phyloP scores from a whole-genome alignment of 1,140 invertebrate species.

The Hormaphis cornu region DNA sequence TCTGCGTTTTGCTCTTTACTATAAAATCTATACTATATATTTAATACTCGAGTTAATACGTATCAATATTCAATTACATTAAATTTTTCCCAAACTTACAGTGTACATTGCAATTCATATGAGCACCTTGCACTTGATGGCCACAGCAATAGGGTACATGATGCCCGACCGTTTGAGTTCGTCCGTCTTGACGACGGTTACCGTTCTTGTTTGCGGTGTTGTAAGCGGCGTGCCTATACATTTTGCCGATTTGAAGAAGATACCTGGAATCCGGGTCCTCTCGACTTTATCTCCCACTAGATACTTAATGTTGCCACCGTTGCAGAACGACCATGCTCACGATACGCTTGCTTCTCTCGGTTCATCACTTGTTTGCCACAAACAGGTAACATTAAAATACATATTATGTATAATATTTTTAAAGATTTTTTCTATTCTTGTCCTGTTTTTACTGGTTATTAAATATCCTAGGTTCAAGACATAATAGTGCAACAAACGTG shows the following conservation, averaged over 20 bases:
- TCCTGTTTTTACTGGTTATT: neutral
- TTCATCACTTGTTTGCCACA: conserved; percentile 50
- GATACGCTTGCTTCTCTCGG: conserved; percentile 52
- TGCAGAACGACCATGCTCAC: conserved; percentile 55
- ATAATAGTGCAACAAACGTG: conserved; percentile 71
- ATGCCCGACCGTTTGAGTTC: conserved; percentile 50
- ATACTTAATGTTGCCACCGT: conserved; percentile 61
- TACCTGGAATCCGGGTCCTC: conserved; percentile 46
- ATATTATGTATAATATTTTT: neutral
- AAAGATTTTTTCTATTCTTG: neutral
- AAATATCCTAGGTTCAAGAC: conserved; percentile 55
- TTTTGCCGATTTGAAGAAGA: conserved; percentile 8
- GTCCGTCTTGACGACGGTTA: conserved; percentile 50
- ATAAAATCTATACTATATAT: too few relatives aligned
- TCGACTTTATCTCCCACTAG: conserved; percentile 52
- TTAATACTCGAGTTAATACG: too few relatives aligned
- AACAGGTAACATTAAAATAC: conserved; percentile 46
- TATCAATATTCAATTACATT: too few relatives aligned
- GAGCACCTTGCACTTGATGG: conserved; percentile 62
- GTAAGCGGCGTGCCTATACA: conserved; percentile 35
- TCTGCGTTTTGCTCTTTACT: too few relatives aligned
- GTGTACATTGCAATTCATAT: conserved; percentile 72
- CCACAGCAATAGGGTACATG: conserved; percentile 58
- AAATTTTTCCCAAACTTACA: conserved; percentile 39
- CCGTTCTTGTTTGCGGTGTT: conserved; percentile 54